Evolutionary conservation across 2,797 vertebrate genomes (phyloP), one percentile per base, ranked within the genome.

Genomic region (Vireo griseus): DNA sequence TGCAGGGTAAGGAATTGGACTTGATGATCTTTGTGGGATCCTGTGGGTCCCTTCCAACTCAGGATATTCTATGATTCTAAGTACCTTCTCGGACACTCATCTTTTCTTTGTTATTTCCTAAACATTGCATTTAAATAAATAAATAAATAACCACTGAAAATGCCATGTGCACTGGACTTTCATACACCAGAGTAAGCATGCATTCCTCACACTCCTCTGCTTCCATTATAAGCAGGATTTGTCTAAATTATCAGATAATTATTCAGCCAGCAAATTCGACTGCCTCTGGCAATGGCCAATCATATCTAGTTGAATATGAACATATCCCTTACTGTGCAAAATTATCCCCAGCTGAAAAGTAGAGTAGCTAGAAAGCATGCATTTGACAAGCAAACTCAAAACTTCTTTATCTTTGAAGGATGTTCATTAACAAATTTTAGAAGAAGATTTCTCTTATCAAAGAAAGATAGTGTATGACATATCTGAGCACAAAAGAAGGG

Each of bases 371-470:
- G 45, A 89, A 92, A 92, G 63, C 29, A 39, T 4, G 5, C 17
- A 29, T 52, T 68, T 51, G 47, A 75, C 69, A 81, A 33, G 54
- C 39, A 20, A 28, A 52, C 42, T 51, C 48, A 57, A 39, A 77
- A 54, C 14, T 65, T 59, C 44, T 74, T 85, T 71, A 62, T 58
- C 52, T 75, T 59, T 68, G 13, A 84, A 84, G 40, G 26, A 65
- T 31, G 15, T n/a, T 87, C 33, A 63, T 82, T 63, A 88, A 44
- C 39, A 62, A 71, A 66, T 58, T 92, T 65, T 67, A 71, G 79
- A 90, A 54, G n/a, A 87, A 63, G 39, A 90, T 85, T 63, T 47
- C n/a, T 71, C 42, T 71, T 78, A 72, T 58, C 66, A 81, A 78
- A 81, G 57, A 47, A 66, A 55, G 47, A 79, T 22, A 18, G 9